Evolutionary conservation across 2,797 vertebrate species (phyloP), one percentile per base, ranked within the genome.

Genomic region (Acanthornis magna): DNA sequence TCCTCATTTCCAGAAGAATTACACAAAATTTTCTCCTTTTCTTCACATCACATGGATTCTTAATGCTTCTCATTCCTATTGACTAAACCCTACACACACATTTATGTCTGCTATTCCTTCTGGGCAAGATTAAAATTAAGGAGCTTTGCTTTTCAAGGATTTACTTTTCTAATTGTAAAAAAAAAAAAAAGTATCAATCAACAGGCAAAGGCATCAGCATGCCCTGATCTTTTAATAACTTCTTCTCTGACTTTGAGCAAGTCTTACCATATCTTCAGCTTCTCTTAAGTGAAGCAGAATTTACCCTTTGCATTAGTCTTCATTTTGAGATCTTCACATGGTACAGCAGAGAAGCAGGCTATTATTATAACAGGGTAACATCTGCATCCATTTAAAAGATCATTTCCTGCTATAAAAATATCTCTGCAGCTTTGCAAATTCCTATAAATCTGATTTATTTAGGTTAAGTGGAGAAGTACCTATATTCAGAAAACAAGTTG

Each of bases 331-430:
- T 57, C 67, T 87, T 93, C 73, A 63, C 65, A 47, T 42, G 34
- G 66, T 86, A 54, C 76, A 94, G 62, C 62, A 93, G 62, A 95
- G 95, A 90, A 73, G 10, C 38, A 90, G 60, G 25, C 88, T 95
- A 88, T 82, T 93, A 92, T 71, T 88, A 17, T 55, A 82, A 54
- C 48, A 62, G 57, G 80, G 51, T 81, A 94, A 95, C 97, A 97
- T 96, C 96, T 97, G 96, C 34, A 90, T 86, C 73, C 93, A 91
- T 97, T 97, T 96, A 96, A 96, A 96, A 93, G 38, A 93, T 83
- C 80, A 96, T 97, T 96, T 97, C 96, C 97, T 96, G 92, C 70
- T 91, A 82, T 65, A 80, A 95, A 97, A 97, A 90, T 93, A 92
- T 80, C 87, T 85, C 80, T 51, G 83, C 81, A 96, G 92, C 72